Evolutionary conservation across 2,888 invertebrate genomes (phyloP).

Genomic region (Invenusta paracnida): DNA sequence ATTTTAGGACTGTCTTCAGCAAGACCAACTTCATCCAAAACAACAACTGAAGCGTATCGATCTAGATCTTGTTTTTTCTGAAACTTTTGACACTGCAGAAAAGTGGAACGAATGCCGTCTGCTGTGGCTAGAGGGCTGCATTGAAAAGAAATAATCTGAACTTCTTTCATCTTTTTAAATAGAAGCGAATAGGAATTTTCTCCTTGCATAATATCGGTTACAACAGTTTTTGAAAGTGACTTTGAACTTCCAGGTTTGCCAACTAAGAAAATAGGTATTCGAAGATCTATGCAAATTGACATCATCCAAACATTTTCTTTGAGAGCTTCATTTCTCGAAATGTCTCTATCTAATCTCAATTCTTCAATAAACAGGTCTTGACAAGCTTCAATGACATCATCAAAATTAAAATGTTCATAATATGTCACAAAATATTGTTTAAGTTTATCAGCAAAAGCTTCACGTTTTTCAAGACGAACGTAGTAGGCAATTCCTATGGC

Average conservation of each 20-base stretch:
- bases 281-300: slow-evolving; percentile 56
- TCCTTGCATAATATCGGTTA: slow-evolving; percentile 57
- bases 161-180: slow-evolving; percentile 47
- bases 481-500: background rate
- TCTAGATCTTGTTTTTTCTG: slow-evolving; percentile 50
- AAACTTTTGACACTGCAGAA: slow-evolving; percentile 53
- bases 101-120: slow-evolving; percentile 54
- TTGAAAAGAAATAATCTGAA: slow-evolving; percentile 57
- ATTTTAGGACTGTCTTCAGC: slow-evolving; percentile 56
- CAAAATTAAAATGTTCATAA: too few species aligned
- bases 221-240: slow-evolving; percentile 57
- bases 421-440: too few species aligned
- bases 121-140: slow-evolving; percentile 55
- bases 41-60: slow-evolving; percentile 54
- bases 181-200: slow-evolving; percentile 42
- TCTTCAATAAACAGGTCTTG: slow-evolving; percentile 53
- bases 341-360: slow-evolving; percentile 51
- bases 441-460: background rate
- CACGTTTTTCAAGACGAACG: background rate
- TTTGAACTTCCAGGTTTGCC: slow-evolving; percentile 60
- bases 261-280: slow-evolving; percentile 58
- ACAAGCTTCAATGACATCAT: slow-evolving; percentile 48
- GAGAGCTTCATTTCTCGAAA: slow-evolving; percentile 55
- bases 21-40: slow-evolving; percentile 56
- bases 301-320: slow-evolving; percentile 59